Conservation (phyloP, 53 echinoderm and acorn worm genomes). For the Paelopatides confundens region DNA sequence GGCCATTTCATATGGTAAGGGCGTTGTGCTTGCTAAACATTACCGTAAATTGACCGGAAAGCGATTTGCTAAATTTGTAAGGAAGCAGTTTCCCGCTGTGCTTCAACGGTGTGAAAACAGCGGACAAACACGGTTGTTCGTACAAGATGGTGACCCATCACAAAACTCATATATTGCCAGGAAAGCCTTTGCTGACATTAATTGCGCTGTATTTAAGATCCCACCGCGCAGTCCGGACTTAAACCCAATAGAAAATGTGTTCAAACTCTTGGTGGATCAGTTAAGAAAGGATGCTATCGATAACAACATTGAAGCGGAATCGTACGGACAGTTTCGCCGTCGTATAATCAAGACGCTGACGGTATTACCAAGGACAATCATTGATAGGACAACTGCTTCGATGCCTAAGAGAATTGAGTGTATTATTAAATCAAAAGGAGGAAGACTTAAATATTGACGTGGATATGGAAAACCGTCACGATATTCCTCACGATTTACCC, state of each 20-base stretch:
- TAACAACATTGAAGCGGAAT: neutral
- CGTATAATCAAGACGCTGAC: neutral
- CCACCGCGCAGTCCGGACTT: conserved; percentile 41
- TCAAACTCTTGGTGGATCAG: conserved; percentile 48
- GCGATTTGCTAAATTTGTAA: conserved; percentile 15
- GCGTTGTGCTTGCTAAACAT: conserved; percentile 1
- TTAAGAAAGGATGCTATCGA: conserved; percentile 18
- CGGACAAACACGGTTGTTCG: neutral
- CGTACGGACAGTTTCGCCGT: neutral
- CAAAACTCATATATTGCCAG: neutral
- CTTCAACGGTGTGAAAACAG: neutral
- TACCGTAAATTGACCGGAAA: conserved; percentile 11
- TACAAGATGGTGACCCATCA: neutral
- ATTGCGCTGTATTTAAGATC: neutral
- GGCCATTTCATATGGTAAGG: conserved; percentile 18
- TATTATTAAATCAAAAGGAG: neutral
- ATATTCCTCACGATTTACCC: too few species aligned
- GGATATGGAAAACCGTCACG: too few species aligned
- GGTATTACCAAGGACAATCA: neutral
- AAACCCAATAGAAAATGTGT: conserved; percentile 46
- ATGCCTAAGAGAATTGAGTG: neutral
- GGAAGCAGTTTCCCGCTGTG: neutral
- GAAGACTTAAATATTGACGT: neutral
- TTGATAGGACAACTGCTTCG: neutral
- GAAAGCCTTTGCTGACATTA: neutral